Evolutionary conservation across 2,113 vertebrate species (phyloP), one percentile per base, ranked within the genome.

Genomic region (Lota lota): DNA sequence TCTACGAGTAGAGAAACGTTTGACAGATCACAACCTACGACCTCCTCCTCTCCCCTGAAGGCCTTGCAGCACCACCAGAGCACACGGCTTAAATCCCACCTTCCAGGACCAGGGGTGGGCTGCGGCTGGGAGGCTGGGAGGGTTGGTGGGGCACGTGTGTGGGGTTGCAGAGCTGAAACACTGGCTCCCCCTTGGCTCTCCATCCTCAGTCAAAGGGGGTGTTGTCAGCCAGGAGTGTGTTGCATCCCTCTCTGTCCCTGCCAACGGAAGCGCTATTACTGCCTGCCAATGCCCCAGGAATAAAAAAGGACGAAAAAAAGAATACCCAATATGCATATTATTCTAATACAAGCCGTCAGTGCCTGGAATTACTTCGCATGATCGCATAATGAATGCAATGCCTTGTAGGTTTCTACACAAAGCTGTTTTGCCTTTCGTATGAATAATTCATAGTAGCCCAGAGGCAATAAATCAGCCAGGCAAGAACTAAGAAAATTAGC

Each of bases 381-480:
- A 90, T 93, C 74, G 10, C 88, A 91, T 95, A 95, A 96, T 93
- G 92, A 95, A 95, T 93, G 91, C 84, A 85, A 72, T 88, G 90
- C 87, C 90, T 94, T 92, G 85, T 90, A 90, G 90, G 89, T 91
- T 91, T 93, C 90, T 92, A 91, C 92, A 93, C 92, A 93, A 96
- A 92, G 93, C 93, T 87, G 85, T 87, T 87, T 93, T 94, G 90
- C 91, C 88, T 91, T 76, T 90, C 73, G 87, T 77, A 93, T 98
- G 92, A 93, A 96, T 96, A 92, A 98, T 97, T 96, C 94, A 96
- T 93, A 77, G 47, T 79, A 86, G 92, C 95, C 94, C 89, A 87
- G 89, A 94, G 95, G 95, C 95, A 92, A 93, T 94, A 93, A 95
- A 91, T 95, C 94, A 95, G 90, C 91, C 92, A 92, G 93, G 93